phyloP scores from a whole-genome alignment of 2,888 invertebrate genomes.

The Polyploca ridens region DNA sequence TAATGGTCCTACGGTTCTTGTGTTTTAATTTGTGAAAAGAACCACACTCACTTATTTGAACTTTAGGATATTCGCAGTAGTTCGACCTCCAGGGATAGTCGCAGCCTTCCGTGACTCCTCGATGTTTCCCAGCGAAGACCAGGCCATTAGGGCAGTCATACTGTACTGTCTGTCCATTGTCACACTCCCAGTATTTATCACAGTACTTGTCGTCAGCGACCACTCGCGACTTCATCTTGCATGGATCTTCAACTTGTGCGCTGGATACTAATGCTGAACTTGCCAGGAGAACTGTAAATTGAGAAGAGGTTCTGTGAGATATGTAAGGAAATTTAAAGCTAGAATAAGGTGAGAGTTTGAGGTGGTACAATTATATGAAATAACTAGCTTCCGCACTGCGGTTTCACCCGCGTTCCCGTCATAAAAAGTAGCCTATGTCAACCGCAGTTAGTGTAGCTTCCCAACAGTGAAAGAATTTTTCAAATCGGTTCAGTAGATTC shows the following conservation, averaged over 20 bases:
- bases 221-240: slow-evolving; percentile 90
- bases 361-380: too few species aligned
- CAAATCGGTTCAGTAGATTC: too few species aligned
- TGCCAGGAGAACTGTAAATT: slow-evolving; percentile 59
- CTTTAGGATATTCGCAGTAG: slow-evolving; percentile 89
- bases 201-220: slow-evolving; percentile 92
- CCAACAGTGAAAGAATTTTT: too few species aligned
- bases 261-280: slow-evolving; percentile 54
- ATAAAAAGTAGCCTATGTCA: too few species aligned
- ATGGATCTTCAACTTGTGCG: slow-evolving; percentile 89
- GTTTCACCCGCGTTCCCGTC: too few species aligned
- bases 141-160: slow-evolving; percentile 96
- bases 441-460: too few species aligned
- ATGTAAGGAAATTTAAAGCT: neutral
- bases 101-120: slow-evolving; percentile 95
- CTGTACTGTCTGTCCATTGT: slow-evolving; percentile 91
- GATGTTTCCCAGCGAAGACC: slow-evolving; percentile 94
- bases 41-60: slow-evolving; percentile 87
- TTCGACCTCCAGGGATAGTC: slow-evolving; percentile 96
- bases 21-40: neutral
- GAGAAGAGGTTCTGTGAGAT: neutral
- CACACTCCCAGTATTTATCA: slow-evolving; percentile 93
- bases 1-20: neutral
- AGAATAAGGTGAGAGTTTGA: too few species aligned
- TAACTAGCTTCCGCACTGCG: too few species aligned